phyloP scores from a whole-genome alignment of 2,888 invertebrate species.

The Thereva nobilitata region DNA sequence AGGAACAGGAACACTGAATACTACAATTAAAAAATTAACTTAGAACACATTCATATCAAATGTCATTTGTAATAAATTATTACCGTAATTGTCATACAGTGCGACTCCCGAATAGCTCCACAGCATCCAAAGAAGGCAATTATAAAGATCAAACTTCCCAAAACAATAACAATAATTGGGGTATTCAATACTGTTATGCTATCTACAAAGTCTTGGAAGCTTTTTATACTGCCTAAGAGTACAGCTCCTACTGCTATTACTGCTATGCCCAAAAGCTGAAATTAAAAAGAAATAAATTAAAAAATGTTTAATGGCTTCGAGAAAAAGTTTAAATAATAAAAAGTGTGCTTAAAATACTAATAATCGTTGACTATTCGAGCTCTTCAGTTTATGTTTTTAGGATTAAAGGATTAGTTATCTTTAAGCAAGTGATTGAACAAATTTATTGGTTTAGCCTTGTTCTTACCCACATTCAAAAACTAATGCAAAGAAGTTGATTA shows the following conservation, averaged over 20 bases:
- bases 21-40: slow-evolving; percentile 59
- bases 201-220: slow-evolving; percentile 54
- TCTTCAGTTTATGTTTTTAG: neutral
- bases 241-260: slow-evolving; percentile 70
- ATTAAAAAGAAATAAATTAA: slow-evolving; percentile 40
- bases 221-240: slow-evolving; percentile 65
- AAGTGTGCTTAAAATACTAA: no score
- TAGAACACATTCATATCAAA: slow-evolving; percentile 8
- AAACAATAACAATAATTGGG: slow-evolving; percentile 68
- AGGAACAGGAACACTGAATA: slow-evolving; percentile 73
- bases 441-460: no score
- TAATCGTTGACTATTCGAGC: neutral
- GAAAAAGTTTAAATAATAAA: slow-evolving; percentile 4
- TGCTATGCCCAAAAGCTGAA: slow-evolving; percentile 72
- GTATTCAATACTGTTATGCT: slow-evolving; percentile 60
- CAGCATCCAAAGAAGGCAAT: slow-evolving; percentile 91
- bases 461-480: no score
- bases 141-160: slow-evolving; percentile 74
- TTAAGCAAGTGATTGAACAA: no score
- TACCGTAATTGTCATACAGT: slow-evolving; percentile 85
- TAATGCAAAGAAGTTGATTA: no score
- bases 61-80: slow-evolving; percentile 50
- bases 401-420: no score
- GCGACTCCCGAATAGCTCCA: slow-evolving; percentile 85
- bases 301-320: neutral